Conservation (phyloP, 2,888 invertebrate genomes). For the Pheosia tremula region DNA sequence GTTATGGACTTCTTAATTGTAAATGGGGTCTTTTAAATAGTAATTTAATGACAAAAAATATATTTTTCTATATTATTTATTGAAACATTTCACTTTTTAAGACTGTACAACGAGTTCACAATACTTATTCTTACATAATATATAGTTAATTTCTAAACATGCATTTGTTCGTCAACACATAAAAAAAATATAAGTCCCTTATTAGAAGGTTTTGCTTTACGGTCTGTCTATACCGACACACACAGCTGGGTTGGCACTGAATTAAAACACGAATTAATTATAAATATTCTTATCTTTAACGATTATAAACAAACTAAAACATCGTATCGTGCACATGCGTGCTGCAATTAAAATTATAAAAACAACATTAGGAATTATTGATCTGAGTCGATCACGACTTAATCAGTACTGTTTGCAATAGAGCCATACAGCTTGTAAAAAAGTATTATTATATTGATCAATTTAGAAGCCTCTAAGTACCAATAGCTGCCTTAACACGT, state of each 20-base stretch:
- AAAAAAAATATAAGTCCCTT: neutral
- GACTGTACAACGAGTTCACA: neutral
- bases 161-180: no score
- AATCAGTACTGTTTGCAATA: neutral
- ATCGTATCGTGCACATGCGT: constrained; percentile 3
- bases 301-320: constrained; percentile 4
- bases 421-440: neutral
- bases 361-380: constrained; percentile 1
- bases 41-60: no score
- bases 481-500: constrained; percentile 9
- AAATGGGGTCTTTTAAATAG: no score
- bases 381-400: constrained; percentile 1
- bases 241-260: neutral
- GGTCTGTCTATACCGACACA: neutral
- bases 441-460: neutral
- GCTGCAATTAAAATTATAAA: constrained; percentile 5
- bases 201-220: neutral
- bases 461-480: neutral
- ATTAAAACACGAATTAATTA: constrained; percentile 30
- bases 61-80: no score
- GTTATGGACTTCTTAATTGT: no score
- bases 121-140: neutral
- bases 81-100: no score
- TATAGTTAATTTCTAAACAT: no score
- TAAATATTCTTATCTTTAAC: constrained; percentile 7